These are phyloP conservation scores for Calypte anna DNA, from an alignment of 2,113 vertebrate genomes.

Conservation along the genomic window DNA sequence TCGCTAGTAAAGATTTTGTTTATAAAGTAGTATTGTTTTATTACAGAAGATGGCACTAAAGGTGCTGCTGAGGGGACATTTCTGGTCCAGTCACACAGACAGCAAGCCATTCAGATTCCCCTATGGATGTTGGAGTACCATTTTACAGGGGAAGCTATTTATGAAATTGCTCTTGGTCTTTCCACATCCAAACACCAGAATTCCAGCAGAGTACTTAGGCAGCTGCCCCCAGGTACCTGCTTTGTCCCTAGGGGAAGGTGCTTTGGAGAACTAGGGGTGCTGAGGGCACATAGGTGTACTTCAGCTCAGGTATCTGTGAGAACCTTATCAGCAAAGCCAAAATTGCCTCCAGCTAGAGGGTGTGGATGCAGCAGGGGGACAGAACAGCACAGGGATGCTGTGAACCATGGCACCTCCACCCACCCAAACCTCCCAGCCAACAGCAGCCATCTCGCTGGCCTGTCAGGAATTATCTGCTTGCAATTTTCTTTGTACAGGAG, in stretches of 20 bases:
- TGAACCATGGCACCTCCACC: not conserved
- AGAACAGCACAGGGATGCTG: not conserved
- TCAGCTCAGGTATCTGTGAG: not conserved
- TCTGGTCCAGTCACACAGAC: not conserved
- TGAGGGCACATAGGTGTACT: not conserved
- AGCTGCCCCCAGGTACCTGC: rapidly evolving
- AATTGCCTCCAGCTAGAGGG: rapidly evolving
- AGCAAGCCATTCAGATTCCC: not conserved
- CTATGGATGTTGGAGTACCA: not conserved
- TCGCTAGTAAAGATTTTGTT: slow-evolving; percentile 2
- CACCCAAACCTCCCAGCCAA: not conserved
- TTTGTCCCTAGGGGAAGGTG: rapidly evolving
- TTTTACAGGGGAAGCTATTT: slow-evolving; percentile 20
- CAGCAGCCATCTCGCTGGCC: not conserved
- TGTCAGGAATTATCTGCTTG: not conserved
- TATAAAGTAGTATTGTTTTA: not conserved
- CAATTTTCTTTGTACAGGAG: not conserved
- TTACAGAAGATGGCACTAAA: not conserved
- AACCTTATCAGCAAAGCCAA: not conserved
- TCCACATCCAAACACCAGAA: not conserved
- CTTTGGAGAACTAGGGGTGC: rapidly evolving
- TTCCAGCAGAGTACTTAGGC: not conserved
- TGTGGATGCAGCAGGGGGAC: not conserved
- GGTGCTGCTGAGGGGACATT: not conserved
- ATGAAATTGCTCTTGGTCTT: slow-evolving; percentile 6